A percentile compares a stretch with the other conserved stretches of the same genome.
phyloP scores from a whole-genome alignment of 2,113 vertebrate species.

The Corapipo altera region DNA sequence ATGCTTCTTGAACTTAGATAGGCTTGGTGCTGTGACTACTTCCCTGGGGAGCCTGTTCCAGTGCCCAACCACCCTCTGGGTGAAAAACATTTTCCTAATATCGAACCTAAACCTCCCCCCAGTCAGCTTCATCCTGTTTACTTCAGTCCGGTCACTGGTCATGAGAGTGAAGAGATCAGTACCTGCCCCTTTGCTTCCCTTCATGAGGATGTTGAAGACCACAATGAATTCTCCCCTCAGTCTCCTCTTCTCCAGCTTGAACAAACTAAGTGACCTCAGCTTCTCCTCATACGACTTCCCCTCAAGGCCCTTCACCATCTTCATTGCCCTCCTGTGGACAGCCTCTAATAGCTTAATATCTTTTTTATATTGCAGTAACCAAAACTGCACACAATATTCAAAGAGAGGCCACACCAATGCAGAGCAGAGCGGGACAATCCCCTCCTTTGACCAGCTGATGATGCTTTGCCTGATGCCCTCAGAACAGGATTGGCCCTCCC shows the following conservation, averaged over 20 bases:
- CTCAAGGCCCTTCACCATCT: neutral
- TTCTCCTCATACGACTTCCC: neutral
- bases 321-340: neutral
- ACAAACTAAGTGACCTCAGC: neutral
- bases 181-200: neutral
- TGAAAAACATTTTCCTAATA: neutral
- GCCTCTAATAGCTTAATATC: neutral
- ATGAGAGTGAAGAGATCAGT: neutral
- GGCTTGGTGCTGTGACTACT: neutral
- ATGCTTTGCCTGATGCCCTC: neutral
- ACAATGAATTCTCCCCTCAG: neutral
- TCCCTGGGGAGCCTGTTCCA: neutral
- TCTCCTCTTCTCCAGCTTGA: neutral
- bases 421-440: neutral
- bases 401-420: neutral
- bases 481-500: neutral
- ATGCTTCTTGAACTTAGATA: neutral
- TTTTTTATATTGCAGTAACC: neutral
- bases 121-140: neutral
- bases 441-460: neutral
- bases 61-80: neutral
- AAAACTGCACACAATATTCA: neutral
- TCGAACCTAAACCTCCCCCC: neutral
- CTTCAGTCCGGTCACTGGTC: neutral
- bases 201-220: neutral